Base-by-base conservation (phyloP, 64 coral and sea anemone genomes). In the Porites lutea region DNA sequence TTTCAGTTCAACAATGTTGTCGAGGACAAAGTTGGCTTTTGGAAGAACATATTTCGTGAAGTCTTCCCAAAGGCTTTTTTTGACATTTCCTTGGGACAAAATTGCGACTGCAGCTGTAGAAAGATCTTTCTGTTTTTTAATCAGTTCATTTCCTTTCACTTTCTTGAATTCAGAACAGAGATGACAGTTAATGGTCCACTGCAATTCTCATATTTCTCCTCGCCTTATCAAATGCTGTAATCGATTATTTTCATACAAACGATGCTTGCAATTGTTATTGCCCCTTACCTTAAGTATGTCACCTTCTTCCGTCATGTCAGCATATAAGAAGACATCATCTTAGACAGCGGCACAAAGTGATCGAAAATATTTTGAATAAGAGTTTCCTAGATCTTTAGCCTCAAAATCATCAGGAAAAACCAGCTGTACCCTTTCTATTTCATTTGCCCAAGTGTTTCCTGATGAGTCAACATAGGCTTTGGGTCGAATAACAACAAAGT, bases 231-330 rank as follows among this genome's bases (percentile, higher is more conserved):
- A 75, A 52, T 88, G 67, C 22, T 19, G 45, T 22, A 88, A 75
- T 74, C 48, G 71, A 22, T 88, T 51, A 75, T 74, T 69, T 71
- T 88, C 86, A 88, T 88, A 75, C 72, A 74, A 46, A 53, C 7
- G 75, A 59, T 88, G 67, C 75, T 67, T 67, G 62, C 48, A 75
- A 74, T 19, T 67, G 48, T 55, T 64, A 43, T 67, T 13, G 23
- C 21, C 69, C 22, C 44, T 88, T 64, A 88, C 76, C 1, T 88
- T 88, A 13, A 74, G 75, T 48, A 88, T 57, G 76, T 47, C 68
- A 74, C 70, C 86, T 88, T 88, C 70, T 37, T 74, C 70, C 14
- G 86, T 88, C 69, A 88, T 88, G 50, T 88, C 86, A 71, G 20
- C 54, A 12, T 74, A 44, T 75, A 88, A 88, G 20, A 74, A 75